phyloP scores from a whole-genome alignment of 1,140 invertebrate genomes.

The Macrobrachium rosenbergii region DNA sequence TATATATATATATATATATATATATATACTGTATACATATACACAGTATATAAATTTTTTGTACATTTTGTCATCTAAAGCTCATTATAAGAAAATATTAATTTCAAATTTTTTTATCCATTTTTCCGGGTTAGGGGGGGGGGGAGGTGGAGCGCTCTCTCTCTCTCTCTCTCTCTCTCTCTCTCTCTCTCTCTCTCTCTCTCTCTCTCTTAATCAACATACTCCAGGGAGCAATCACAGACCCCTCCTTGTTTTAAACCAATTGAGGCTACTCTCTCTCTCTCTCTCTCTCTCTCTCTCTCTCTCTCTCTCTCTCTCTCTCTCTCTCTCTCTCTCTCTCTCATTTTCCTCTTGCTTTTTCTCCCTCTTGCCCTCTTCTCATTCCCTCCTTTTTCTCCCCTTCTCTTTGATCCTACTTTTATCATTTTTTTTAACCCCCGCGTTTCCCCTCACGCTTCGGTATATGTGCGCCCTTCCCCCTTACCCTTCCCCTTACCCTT shows the following conservation, averaged over 20 bases:
- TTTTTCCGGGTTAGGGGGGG: no score
- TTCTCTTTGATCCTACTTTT: conserved; percentile 1
- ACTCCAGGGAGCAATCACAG: neutral
- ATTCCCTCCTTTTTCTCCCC: neutral
- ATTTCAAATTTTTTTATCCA: neutral
- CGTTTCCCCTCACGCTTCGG: conserved; percentile 1
- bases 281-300: conserved; percentile 30
- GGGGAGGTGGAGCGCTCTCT: neutral
- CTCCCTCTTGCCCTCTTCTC: neutral
- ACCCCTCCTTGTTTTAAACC: neutral
- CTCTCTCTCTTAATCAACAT: neutral
- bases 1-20: no score
- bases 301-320: neutral
- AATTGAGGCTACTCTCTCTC: neutral
- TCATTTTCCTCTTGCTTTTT: neutral
- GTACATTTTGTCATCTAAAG: no score
- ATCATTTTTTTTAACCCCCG: neutral
- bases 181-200: neutral
- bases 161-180: neutral
- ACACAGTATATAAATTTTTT: no score
- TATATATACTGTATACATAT: no score
- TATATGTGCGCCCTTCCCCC: neutral
- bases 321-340: neutral
- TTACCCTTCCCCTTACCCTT: no score
- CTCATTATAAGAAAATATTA: no score